Evolutionary conservation across 2,888 invertebrate genomes (phyloP).

Genomic region (Dendrolimus houi): DNA sequence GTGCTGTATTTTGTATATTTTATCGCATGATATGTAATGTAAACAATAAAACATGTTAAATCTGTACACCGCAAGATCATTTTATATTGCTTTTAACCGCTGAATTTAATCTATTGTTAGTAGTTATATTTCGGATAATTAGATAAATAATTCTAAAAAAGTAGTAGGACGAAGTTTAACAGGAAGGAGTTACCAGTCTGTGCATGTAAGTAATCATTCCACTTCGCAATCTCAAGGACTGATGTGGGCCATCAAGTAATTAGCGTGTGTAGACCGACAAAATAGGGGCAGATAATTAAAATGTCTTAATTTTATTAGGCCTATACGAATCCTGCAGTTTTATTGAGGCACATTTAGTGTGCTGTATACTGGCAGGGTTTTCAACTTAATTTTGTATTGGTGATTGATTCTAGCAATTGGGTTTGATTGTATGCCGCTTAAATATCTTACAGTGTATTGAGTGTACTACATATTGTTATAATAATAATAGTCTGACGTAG

Average conservation of each 20-base stretch:
- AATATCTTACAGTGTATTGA: too few species aligned
- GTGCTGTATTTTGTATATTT: too few species aligned
- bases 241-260: conserved; percentile 20
- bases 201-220: neutral
- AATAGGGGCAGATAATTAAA: conserved; percentile 70
- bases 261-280: conserved; percentile 54
- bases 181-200: neutral
- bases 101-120: too few species aligned
- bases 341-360: conserved; percentile 45
- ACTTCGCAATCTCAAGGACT: conserved; percentile 3
- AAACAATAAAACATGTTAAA: too few species aligned
- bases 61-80: too few species aligned
- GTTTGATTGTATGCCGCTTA: neutral
- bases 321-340: conserved; percentile 37
- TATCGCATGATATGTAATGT: too few species aligned
- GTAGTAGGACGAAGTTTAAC: too few species aligned
- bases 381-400: conserved; percentile 6
- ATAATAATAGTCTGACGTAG: too few species aligned
- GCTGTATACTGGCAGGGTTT: conserved; percentile 35
- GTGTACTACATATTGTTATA: too few species aligned
- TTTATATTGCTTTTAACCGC: too few species aligned
- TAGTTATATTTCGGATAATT: too few species aligned
- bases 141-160: too few species aligned
- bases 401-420: conserved; percentile 7
- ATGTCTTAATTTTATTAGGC: conserved; percentile 71